These are phyloP conservation scores for Amblyopsis hoosieri DNA, from an alignment of 2,797 vertebrate genomes.

Conservation along the genomic window DNA sequence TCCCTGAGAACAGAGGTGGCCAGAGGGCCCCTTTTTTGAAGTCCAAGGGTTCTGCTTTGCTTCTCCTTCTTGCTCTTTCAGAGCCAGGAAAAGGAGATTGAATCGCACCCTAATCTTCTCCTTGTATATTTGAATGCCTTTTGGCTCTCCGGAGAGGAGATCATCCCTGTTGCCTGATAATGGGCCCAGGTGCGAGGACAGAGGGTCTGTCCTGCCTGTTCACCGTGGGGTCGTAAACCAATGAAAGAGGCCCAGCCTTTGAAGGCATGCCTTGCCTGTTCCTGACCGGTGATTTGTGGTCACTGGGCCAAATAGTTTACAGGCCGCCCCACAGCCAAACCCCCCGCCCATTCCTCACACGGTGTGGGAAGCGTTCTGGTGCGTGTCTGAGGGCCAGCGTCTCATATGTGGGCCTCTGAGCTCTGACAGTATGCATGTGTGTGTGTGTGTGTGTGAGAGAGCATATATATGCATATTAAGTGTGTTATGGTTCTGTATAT, in stretches of 20 bases:
- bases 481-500: not conserved
- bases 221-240: conserved; percentile 82
- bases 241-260: conserved; percentile 81
- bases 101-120: conserved; percentile 81
- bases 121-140: conserved; percentile 86
- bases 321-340: conserved; percentile 34
- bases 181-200: conserved; percentile 88
- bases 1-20: conserved; percentile 34
- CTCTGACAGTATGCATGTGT: not conserved
- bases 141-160: conserved; percentile 67
- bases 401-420: not conserved
- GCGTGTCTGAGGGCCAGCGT: conserved; percentile 28
- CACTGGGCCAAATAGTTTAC: conserved; percentile 65
- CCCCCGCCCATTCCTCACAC: conserved; percentile 24
- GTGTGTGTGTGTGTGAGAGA: not conserved
- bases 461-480: not conserved
- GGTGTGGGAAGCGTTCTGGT: conserved; percentile 36
- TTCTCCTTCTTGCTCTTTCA: conserved; percentile 51
- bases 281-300: conserved; percentile 83
- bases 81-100: conserved; percentile 73
- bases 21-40: conserved; percentile 63
- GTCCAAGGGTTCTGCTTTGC: conserved; percentile 64
- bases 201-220: conserved; percentile 72
- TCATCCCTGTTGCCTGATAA: conserved; percentile 80
- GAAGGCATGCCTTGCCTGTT: conserved; percentile 78